A percentile compares a stretch with the other conserved stretches of the same genome.
Evolutionary conservation across 2,797 vertebrate genomes (phyloP).

Genomic region (Enteromius treurensis): DNA sequence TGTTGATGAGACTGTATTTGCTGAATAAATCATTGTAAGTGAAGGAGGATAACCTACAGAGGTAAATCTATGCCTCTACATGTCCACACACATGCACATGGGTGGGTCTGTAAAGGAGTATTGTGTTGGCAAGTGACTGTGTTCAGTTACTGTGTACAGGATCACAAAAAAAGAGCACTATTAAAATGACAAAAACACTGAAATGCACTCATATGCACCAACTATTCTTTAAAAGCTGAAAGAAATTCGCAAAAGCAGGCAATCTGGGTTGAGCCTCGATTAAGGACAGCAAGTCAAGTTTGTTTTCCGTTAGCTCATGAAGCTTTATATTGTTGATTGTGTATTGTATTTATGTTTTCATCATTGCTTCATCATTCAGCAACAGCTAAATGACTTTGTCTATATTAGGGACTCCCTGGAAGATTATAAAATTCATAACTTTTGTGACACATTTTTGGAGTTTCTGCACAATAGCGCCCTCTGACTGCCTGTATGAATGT

Average conservation of each 20-base stretch:
- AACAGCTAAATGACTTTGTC: too few relatives aligned
- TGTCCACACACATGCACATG: background rate
- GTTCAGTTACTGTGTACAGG: background rate
- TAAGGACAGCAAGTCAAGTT: too few relatives aligned
- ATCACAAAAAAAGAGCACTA: background rate
- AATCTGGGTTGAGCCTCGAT: too few relatives aligned
- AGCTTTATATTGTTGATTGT: background rate
- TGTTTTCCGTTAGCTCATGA: too few relatives aligned
- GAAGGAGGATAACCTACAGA: constrained; percentile 37
- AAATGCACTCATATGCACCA: background rate
- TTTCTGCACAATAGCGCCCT: background rate
- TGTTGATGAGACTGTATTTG: constrained; percentile 61
- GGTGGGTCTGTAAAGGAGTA: background rate
- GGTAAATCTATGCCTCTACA: constrained; percentile 10
- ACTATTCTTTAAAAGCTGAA: background rate
- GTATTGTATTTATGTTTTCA: background rate
- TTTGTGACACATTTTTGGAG: background rate
- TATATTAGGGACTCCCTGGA: background rate
- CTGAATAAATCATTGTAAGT: constrained; percentile 54
- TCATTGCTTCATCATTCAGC: too few relatives aligned
- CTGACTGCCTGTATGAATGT: too few relatives aligned
- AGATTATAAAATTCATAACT: background rate
- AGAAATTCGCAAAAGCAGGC: too few relatives aligned
- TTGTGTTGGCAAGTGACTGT: background rate
- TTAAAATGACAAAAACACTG: background rate